A percentile compares a stretch with the other conserved stretches of the same genome.
These are phyloP conservation scores for Periophthalmus modestus DNA, from an alignment of 2,113 vertebrate genomes.

Conservation along the genomic window DNA sequence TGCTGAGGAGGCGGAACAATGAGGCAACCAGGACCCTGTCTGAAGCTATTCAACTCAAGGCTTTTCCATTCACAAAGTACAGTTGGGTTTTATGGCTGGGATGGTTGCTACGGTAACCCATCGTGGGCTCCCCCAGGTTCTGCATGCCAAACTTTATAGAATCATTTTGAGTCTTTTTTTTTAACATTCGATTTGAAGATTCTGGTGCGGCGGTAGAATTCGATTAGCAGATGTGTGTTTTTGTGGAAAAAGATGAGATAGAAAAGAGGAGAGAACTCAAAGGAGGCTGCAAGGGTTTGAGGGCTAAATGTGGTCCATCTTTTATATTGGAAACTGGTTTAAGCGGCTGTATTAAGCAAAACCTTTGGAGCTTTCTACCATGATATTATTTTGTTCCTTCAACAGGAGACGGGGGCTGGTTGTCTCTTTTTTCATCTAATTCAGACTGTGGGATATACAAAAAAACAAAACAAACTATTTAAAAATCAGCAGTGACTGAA, in stretches of 20 bases:
- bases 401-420: too few species aligned
- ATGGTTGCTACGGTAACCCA: constrained; percentile 52
- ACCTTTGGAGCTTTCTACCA: too few species aligned
- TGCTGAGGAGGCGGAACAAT: constrained; percentile 52
- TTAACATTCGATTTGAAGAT: constrained; percentile 15
- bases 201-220: constrained; percentile 32
- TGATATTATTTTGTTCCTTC: too few species aligned
- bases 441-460: too few species aligned
- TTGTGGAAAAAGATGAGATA: constrained; percentile 29
- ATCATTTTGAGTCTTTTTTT: not conserved
- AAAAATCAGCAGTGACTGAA: too few species aligned
- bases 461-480: too few species aligned
- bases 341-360: too few species aligned
- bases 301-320: too few species aligned
- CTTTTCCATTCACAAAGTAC: constrained; percentile 60
- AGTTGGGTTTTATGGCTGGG: constrained; percentile 51
- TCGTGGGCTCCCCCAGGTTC: constrained; percentile 3
- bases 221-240: constrained; percentile 62
- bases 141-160: constrained; percentile 34
- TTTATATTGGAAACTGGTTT: too few species aligned
- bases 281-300: too few species aligned
- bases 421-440: too few species aligned
- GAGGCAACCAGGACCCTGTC: constrained; percentile 21
- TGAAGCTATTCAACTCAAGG: constrained; percentile 20
- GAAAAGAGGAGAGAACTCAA: not conserved